A percentile compares a stretch with the other conserved stretches of the same genome.
These are phyloP conservation scores for Pyrocoelia pectoralis DNA, from an alignment of 2,888 invertebrate genomes.

Conservation along the genomic window DNA sequence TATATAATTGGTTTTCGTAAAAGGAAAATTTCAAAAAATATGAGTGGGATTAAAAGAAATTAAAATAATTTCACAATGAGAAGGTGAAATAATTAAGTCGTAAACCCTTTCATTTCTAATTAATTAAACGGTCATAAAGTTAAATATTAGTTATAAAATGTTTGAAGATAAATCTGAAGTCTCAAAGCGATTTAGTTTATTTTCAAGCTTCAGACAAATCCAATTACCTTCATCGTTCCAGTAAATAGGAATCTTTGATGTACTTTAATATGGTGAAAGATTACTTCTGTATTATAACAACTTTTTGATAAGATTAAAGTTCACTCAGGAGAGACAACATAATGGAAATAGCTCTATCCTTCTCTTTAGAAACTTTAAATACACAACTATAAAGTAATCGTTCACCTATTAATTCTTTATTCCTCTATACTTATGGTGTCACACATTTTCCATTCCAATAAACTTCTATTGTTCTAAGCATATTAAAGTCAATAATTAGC, in stretches of 20 bases:
- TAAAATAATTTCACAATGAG: too few species aligned
- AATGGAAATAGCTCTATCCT: constrained; percentile 23
- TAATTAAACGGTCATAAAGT: constrained; percentile 26
- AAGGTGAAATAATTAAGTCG: constrained; percentile 12
- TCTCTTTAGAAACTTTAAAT: neutral
- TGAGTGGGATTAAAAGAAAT: too few species aligned
- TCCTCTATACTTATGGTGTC: too few species aligned
- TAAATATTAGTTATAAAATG: constrained; percentile 27
- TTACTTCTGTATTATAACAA: constrained; percentile 60
- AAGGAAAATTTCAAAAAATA: too few species aligned
- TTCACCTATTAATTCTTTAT: too few species aligned
- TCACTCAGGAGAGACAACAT: constrained; percentile 25
- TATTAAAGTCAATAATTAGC: too few species aligned
- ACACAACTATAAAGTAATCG: too few species aligned
- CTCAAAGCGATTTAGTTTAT: constrained; percentile 46
- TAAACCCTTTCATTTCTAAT: constrained; percentile 16
- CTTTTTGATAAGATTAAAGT: constrained; percentile 59
- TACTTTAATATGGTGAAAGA: constrained; percentile 55
- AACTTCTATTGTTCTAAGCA: too few species aligned
- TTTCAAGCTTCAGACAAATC: constrained; percentile 49
- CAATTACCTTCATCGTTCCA: constrained; percentile 55
- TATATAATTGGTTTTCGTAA: too few species aligned
- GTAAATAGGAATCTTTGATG: constrained; percentile 56
- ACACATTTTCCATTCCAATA: too few species aligned
- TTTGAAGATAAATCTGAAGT: constrained; percentile 29